Percentiles rank a stretch among this genome's conserved stretches.
Evolutionary conservation across 1,140 invertebrate species (phyloP).

Genomic region (Phocides pigmalion): DNA sequence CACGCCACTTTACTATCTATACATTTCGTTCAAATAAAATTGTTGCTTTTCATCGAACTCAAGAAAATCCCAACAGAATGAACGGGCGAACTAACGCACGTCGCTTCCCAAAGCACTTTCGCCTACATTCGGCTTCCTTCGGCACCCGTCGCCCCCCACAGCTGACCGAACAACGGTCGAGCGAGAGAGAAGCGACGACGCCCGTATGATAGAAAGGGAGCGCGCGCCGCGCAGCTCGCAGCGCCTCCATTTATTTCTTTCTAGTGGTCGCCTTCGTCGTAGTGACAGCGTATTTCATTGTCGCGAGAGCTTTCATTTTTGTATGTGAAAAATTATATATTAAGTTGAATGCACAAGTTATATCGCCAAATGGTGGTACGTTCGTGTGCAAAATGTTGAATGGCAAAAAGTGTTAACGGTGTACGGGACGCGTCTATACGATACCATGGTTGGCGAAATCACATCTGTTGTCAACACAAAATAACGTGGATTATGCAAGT

Average conservation of each 20-base stretch:
- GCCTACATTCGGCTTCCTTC: conserved; percentile 60
- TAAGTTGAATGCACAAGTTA: conserved; percentile 63
- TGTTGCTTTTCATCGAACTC: conserved; percentile 44
- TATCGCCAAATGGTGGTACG: conserved; percentile 44
- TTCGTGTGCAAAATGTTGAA: conserved; percentile 55
- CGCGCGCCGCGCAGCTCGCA: conserved; percentile 63
- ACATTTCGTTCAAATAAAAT: conserved; percentile 13
- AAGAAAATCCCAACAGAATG: conserved; percentile 66
- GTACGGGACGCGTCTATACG: conserved; percentile 42
- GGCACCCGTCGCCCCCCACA: conserved; percentile 65
- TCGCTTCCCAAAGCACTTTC: conserved; percentile 75
- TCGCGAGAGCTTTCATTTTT: conserved; percentile 68
- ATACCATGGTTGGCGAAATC: conserved; percentile 63
- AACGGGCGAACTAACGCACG: conserved; percentile 47
- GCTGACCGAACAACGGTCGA: conserved; percentile 70
- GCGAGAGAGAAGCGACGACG: conserved; percentile 43
- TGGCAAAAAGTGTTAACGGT: conserved; percentile 41
- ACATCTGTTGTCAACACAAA: conserved; percentile 77
- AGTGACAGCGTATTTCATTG: conserved; percentile 74
- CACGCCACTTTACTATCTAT: conserved; percentile 2
- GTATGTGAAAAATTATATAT: conserved; percentile 74
- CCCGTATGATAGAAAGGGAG: conserved; percentile 50
- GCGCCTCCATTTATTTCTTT: conserved; percentile 79
- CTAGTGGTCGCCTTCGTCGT: conserved; percentile 68
- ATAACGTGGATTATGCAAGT: conserved; percentile 81